phyloP scores from a whole-genome alignment of 2,888 invertebrate genomes.

The Electrophaes corylata region DNA sequence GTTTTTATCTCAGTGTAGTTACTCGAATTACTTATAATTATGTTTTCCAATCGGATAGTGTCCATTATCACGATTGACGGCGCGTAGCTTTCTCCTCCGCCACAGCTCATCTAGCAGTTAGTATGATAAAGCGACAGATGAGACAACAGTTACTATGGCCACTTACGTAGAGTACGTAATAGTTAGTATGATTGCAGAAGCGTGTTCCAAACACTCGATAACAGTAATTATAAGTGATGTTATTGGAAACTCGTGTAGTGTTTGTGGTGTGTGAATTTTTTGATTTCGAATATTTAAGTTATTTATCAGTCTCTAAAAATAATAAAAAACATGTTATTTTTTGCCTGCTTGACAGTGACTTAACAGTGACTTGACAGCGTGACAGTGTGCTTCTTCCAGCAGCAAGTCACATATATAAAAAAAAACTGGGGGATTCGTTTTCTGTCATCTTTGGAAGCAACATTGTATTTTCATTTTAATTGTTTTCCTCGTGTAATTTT shows the following conservation, averaged over 20 bases:
- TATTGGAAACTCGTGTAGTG: slow-evolving; percentile 11
- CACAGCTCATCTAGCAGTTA: background rate
- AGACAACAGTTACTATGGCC: background rate
- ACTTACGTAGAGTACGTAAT: background rate
- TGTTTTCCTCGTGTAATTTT: too few relatives aligned
- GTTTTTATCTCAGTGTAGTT: background rate
- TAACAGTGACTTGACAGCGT: too few relatives aligned
- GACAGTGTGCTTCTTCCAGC: too few relatives aligned
- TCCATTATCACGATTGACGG: slow-evolving; percentile 6
- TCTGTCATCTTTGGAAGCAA: too few relatives aligned
- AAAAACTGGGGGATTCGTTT: too few relatives aligned
- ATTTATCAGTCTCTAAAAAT: too few relatives aligned
- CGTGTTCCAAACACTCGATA: slow-evolving; percentile 22
- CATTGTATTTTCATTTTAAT: too few relatives aligned
- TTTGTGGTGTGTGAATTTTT: too few relatives aligned
- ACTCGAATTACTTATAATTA: background rate
- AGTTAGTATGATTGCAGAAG: slow-evolving; percentile 4
- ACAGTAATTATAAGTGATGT: slow-evolving; percentile 23
- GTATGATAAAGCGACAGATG: background rate
- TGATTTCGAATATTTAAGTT: too few relatives aligned
- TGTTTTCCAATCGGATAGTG: background rate
- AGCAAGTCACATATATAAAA: too few relatives aligned
- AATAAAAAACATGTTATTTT: too few relatives aligned
- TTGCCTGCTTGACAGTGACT: too few relatives aligned
- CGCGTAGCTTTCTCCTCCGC: background rate